phyloP scores from a whole-genome alignment of 2,888 invertebrate species.

The Aspidapion aeneum region DNA sequence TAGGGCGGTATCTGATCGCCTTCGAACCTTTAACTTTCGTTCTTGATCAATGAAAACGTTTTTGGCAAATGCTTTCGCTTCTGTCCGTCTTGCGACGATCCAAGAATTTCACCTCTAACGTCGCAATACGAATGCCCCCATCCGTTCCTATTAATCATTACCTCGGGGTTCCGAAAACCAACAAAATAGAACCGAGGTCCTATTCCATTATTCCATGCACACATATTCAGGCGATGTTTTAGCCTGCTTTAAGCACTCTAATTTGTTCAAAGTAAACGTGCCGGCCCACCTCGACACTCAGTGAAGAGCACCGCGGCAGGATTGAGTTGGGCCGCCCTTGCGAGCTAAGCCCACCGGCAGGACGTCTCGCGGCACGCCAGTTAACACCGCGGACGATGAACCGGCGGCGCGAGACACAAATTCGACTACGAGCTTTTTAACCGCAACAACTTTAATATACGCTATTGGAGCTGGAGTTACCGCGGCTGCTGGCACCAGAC shows the following conservation, averaged over 20 bases:
- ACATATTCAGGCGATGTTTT: constrained; percentile 46
- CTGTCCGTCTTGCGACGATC: constrained; percentile 45
- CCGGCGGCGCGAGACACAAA: constrained; percentile 45
- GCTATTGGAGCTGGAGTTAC: constrained; percentile 51
- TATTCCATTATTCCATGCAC: constrained; percentile 66
- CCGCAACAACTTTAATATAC: constrained; percentile 70
- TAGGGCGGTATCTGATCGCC: constrained; percentile 53
- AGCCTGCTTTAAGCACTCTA: constrained; percentile 63
- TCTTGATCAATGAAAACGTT: constrained; percentile 66
- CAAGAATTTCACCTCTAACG: constrained; percentile 59
- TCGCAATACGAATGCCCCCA: constrained; percentile 57
- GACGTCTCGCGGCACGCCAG: constrained; percentile 31
- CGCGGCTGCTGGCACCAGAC: constrained; percentile 60
- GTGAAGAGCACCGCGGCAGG: constrained; percentile 44
- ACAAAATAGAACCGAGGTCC: constrained; percentile 60
- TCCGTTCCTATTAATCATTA: constrained; percentile 28
- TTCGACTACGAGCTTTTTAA: constrained; percentile 48
- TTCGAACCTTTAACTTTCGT: constrained; percentile 66
- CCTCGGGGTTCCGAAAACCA: constrained; percentile 51
- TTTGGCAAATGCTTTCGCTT: constrained; percentile 66
- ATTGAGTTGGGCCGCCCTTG: constrained; percentile 36
- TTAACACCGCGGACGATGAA: constrained; percentile 26
- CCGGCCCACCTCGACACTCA: constrained; percentile 50
- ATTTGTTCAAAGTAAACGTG: constrained; percentile 65
- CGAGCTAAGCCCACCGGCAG: constrained; percentile 35